Base-by-base conservation (phyloP, 2,888 invertebrate genomes). In the Cephus pygmeus region DNA sequence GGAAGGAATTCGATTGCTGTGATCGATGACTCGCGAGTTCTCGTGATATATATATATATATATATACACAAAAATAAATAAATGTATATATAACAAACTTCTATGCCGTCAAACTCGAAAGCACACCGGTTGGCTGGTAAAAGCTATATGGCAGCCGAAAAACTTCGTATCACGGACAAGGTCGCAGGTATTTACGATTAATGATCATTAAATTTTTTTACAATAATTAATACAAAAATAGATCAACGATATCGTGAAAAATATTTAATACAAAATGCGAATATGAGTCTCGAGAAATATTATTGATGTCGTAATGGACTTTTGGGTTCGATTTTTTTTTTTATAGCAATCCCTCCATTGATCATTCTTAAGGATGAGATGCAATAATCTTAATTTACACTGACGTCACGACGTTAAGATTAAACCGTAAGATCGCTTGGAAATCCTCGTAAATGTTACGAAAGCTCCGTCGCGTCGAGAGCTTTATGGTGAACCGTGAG, bases 371-470 rank as follows among this genome's bases (percentile, higher is more conserved):
- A 56, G 56, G 2, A 56, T 6, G 9, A 23, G 23, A 36, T 56
- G 6, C 23, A 56, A 56, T 9, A 56, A 56, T 56, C 1, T 1
- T 56, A 56, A 56, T 56, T 56, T 23, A 23, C 56, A 23, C 56
- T 15, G 56, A 23, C 40, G 40, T 40, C 40, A 40, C 23, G 23
- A 40, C 56, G 56, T 56, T 56, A 56, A 56, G 23, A 56, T 56
- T 23, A 23, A 56, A 56, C 56, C 56, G 56, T 56, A 56, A 2
- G 23, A 15, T 9, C 56, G 56, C 56, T 56, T 23, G 78, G 76
- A 80, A 82, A 79, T 80, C 78, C 79, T 75, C 79, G 81, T 81
- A 81, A 81, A 80, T 80, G 81, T 73, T 69, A 77, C 73, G 77
- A 75, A 77, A 73, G 56, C 15, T 3, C n/a, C 31, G 34, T 23